A percentile compares a stretch with the other conserved stretches of the same genome.
Evolutionary conservation across 37 sponge, comb jelly and placozoan genomes (phyloP).

Genomic region (Chondrosia reniformis): DNA sequence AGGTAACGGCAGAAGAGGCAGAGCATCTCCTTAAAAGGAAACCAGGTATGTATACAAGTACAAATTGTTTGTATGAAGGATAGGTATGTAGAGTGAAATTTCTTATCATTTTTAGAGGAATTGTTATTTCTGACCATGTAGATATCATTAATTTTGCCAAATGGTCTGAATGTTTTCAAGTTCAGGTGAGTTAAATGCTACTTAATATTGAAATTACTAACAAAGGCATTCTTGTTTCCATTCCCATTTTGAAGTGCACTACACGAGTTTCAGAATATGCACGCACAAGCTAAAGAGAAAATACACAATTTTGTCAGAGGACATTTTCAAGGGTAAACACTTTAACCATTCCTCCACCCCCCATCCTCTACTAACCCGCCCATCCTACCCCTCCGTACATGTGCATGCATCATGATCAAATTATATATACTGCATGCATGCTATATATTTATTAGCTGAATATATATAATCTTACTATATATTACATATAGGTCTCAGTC

Average conservation of each 20-base stretch:
- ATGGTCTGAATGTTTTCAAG: constrained; percentile 91
- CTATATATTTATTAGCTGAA: too few relatives aligned
- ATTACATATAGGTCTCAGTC: too few relatives aligned
- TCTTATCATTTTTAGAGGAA: too few relatives aligned
- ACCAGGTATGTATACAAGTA: constrained; percentile 47
- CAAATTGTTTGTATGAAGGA: not conserved
- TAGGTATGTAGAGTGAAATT: too few relatives aligned
- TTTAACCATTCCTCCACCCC: too few relatives aligned
- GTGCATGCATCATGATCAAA: too few relatives aligned
- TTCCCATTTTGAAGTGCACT: constrained; percentile 69
- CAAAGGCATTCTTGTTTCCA: too few relatives aligned
- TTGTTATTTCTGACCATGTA: not conserved
- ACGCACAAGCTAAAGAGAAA: constrained; percentile 92
- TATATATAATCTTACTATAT: too few relatives aligned
- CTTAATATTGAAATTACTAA: not conserved
- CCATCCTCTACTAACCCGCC: not conserved
- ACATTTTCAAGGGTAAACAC: constrained; percentile 95
- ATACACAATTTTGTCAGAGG: constrained; percentile 90
- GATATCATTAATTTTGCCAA: constrained; percentile 91
- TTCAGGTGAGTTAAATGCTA: constrained; percentile 56
- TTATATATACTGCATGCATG: too few relatives aligned
- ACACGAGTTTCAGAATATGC: constrained; percentile 99
- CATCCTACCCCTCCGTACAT: constrained; percentile 72
- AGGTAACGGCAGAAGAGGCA: constrained; percentile 90
- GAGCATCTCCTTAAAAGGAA: constrained; percentile 94